Base-by-base conservation (phyloP, 1,140 invertebrate genomes). In the Hylaeus volcanicus region DNA sequence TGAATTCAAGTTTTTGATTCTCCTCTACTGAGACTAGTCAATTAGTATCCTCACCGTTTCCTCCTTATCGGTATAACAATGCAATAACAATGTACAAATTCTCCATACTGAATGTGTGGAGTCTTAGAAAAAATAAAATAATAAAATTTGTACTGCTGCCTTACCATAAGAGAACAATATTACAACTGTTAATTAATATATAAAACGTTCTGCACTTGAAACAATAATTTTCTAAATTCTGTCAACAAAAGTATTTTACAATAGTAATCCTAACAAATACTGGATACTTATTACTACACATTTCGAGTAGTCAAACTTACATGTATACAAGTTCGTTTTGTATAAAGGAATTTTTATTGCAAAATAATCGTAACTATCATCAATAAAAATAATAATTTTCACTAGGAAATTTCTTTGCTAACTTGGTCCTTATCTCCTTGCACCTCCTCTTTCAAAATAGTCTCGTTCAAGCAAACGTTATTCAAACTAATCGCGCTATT, bases 401-500 rank as follows among this genome's bases (percentile, higher is more conserved):
- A 51, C 41, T 41, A 45, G n/a, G 26, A 5, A 37, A 26, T 45
- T n/a, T 60, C 56, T 53, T 60, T 51, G 1, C 45, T 74, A 39
- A 12, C 3, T 51, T 61, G 41, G 39, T 80, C 56, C 15, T n/a
- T 58, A 15, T 11, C 43, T 63, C 61, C 45, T 74, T 51, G 45
- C 15, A 48, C 56, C n/a, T 86, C 80, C 3, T 73, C 51, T 11
- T 79, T 63, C 11, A 82, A 37, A 76, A 97, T 93, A 81, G 96
- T 95, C 86, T 97, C 96, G 89, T 97, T 97, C 2, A 97, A 92
- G 88, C 95, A 96, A 1, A 96, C 96, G 87, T 96, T 96, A 84
- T 97, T 96, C 48, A 97, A 92, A 91, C 97, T 97, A 1, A 98
- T 97, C n/a, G 97, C 96, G 89, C 97, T 98, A 88, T 98, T 98